Percentiles rank a stretch among this genome's conserved stretches.
Evolutionary conservation across 2,888 invertebrate species (phyloP).

Genomic region (Liopterus haemorrhoidalis): DNA sequence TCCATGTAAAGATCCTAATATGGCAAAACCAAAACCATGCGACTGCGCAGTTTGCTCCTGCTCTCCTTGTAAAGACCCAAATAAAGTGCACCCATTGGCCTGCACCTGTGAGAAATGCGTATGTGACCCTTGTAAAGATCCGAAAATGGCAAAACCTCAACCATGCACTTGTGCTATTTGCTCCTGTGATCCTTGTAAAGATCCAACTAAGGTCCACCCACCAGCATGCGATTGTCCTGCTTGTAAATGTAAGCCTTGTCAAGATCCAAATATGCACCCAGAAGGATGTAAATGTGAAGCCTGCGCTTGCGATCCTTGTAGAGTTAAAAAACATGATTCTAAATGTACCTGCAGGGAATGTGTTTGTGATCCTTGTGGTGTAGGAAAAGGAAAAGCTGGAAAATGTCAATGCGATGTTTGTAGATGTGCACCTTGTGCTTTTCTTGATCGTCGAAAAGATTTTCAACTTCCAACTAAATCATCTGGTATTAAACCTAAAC

Average conservation of each 20-base stretch:
- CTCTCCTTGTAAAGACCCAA: conserved; percentile 1
- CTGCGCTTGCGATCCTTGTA: conserved; percentile 16
- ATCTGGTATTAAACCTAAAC: not conserved
- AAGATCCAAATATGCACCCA: conserved; percentile 4
- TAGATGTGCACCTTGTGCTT: conserved; percentile 4
- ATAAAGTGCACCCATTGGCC: not conserved
- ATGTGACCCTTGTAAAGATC: conserved; percentile 5
- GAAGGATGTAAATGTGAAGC: conserved; percentile 14
- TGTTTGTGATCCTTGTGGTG: conserved; percentile 20
- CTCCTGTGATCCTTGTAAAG: conserved; percentile 15
- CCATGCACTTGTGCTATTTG: conserved; percentile 21
- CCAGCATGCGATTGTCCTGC: conserved; percentile 16
- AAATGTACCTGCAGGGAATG: conserved; percentile 13
- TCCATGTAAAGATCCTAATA: conserved; percentile 8
- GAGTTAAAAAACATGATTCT: not conserved
- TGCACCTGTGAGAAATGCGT: conserved; percentile 18
- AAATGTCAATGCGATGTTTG: conserved; percentile 12
- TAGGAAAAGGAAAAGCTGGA: conserved; percentile 1
- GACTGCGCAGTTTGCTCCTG: conserved; percentile 9
- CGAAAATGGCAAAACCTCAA: not conserved
- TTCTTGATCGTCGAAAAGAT: conserved; percentile 11
- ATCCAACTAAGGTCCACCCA: conserved; percentile 13
- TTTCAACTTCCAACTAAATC: conserved; percentile 2
- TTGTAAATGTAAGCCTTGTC: conserved; percentile 15
- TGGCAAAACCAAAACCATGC: conserved; percentile 5